Evolutionary conservation across 2,888 invertebrate genomes (phyloP).

Genomic region (Epistrophella euchroma): DNA sequence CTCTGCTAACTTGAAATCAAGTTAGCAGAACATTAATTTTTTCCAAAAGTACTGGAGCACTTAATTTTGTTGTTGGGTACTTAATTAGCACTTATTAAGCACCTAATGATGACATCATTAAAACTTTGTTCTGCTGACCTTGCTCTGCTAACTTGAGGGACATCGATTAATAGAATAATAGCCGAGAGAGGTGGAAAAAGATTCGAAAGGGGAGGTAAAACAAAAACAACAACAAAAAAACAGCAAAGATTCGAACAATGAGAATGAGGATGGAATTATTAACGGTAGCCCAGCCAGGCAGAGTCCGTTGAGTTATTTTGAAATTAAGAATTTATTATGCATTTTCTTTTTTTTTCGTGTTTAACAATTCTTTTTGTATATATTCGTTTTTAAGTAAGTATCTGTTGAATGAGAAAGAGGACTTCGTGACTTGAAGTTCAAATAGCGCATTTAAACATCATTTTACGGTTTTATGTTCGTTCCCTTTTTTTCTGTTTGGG

Average conservation of each 20-base stretch:
- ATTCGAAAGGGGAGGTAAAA: slow-evolving; percentile 25
- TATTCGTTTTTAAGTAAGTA: slow-evolving; percentile 29
- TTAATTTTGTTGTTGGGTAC: too few species aligned
- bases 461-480: slow-evolving; percentile 27
- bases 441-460: slow-evolving; percentile 50
- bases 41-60: too few species aligned
- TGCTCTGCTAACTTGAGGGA: too few species aligned
- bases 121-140: too few species aligned
- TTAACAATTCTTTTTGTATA: not conserved
- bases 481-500: not conserved
- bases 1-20: too few species aligned
- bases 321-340: slow-evolving; percentile 73
- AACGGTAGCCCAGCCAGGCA: slow-evolving; percentile 29
- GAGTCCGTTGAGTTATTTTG: slow-evolving; percentile 65
- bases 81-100: too few species aligned
- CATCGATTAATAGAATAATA: slow-evolving; percentile 76
- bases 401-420: slow-evolving; percentile 18
- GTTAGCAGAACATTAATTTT: too few species aligned
- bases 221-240: not conserved
- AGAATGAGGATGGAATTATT: slow-evolving; percentile 67
- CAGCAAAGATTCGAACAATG: slow-evolving; percentile 57
- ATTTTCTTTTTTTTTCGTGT: slow-evolving; percentile 16
- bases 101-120: too few species aligned
- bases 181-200: slow-evolving; percentile 46
- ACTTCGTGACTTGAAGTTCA: slow-evolving; percentile 73